phyloP scores from a whole-genome alignment of 1,140 invertebrate genomes.

The Hyphantria cunea region DNA sequence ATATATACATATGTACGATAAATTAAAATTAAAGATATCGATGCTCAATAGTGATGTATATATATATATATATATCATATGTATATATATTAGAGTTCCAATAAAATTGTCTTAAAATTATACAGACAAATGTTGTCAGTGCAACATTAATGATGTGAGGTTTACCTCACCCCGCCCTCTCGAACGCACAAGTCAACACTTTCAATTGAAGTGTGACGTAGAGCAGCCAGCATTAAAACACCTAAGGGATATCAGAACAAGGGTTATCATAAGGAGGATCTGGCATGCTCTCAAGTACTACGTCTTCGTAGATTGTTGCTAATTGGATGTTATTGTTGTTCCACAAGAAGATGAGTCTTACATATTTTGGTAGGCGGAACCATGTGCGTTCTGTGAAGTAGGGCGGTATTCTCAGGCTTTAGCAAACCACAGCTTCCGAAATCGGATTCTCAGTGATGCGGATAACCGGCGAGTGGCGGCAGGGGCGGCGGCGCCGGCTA shows the following conservation, averaged over 20 bases:
- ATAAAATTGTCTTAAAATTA: slow-evolving; percentile 44
- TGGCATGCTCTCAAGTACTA: background rate
- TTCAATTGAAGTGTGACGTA: background rate
- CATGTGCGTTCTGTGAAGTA: background rate
- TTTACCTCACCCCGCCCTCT: slow-evolving; percentile 6
- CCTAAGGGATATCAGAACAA: background rate
- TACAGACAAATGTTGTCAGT: slow-evolving; percentile 43
- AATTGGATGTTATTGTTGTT: slow-evolving; percentile 31
- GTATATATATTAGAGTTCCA: slow-evolving; percentile 38
- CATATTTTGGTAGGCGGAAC: background rate
- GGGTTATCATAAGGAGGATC: background rate
- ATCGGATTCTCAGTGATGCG: slow-evolving; percentile 91
- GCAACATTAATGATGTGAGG: slow-evolving; percentile 30
- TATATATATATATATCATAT: slow-evolving; percentile 32
- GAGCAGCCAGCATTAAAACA: background rate
- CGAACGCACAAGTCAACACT: background rate
- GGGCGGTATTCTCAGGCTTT: slow-evolving; percentile 57
- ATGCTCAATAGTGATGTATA: slow-evolving; percentile 41
- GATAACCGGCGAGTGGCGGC: slow-evolving; percentile 85
- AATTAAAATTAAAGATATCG: slow-evolving; percentile 38
- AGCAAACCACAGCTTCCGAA: slow-evolving; percentile 88
- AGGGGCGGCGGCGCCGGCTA: slow-evolving; percentile 75
- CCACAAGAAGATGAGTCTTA: slow-evolving; percentile 13
- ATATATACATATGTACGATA: slow-evolving; percentile 21
- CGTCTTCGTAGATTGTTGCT: background rate